A percentile compares a stretch with the other conserved stretches of the same genome.
phyloP scores from a whole-genome alignment of 2,888 invertebrate species.

The Lasioglossum leucozonium region DNA sequence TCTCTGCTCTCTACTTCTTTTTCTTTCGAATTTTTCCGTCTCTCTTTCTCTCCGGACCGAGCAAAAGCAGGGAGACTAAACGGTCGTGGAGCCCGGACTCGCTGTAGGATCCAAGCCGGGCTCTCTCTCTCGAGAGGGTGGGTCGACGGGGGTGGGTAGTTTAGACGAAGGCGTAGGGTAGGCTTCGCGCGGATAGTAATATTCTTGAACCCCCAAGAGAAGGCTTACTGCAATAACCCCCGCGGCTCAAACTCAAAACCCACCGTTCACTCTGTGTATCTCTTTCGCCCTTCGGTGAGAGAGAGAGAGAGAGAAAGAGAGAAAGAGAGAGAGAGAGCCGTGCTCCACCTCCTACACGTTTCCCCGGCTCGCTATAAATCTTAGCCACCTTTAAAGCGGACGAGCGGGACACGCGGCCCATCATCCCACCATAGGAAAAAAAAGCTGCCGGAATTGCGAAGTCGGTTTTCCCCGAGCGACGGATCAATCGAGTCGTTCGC shows the following conservation, averaged over 20 bases:
- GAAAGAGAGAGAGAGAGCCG: background rate
- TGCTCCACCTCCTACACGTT: constrained; percentile 63
- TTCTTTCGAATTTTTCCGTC: constrained; percentile 30
- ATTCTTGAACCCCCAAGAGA: constrained; percentile 84
- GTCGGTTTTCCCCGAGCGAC: constrained; percentile 20
- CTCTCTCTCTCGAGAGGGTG: constrained; percentile 48
- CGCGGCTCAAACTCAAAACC: constrained; percentile 82
- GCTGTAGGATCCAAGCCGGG: constrained; percentile 54
- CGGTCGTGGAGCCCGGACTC: constrained; percentile 45
- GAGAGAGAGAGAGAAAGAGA: too few relatives aligned
- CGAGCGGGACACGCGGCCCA: constrained; percentile 54
- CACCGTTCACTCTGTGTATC: constrained; percentile 75
- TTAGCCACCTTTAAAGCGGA: constrained; percentile 76
- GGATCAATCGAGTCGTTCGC: constrained; percentile 19
- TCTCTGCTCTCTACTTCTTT: constrained; percentile 32
- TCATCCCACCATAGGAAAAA: constrained; percentile 34
- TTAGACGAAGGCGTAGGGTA: constrained; percentile 73
- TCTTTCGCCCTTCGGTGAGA: constrained; percentile 55
- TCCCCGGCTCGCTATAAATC: constrained; percentile 77
- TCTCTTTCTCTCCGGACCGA: constrained; percentile 19
- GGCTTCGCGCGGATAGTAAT: constrained; percentile 80
- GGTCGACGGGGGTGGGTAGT: constrained; percentile 57
- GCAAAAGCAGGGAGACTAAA: constrained; percentile 51
- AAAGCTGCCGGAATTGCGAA: constrained; percentile 32
- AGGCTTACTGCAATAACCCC: constrained; percentile 84